phyloP scores from a whole-genome alignment of 2,113 vertebrate species.

The Zapus hudsonius region DNA sequence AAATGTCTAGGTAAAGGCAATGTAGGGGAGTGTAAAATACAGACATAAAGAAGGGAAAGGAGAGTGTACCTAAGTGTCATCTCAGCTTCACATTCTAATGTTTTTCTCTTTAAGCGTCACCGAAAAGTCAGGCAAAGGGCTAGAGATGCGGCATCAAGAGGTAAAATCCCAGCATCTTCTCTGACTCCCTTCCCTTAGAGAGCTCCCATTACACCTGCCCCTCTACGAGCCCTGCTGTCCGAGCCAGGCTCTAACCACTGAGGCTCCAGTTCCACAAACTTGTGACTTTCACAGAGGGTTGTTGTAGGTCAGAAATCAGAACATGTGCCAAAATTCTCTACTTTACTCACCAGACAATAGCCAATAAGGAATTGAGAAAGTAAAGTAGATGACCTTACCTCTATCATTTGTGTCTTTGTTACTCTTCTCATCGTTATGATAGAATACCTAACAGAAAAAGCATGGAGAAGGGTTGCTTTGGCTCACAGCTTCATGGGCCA shows the following conservation, averaged over 20 bases:
- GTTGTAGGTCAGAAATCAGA: neutral
- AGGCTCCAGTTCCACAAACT: neutral
- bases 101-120: slow-evolving; percentile 67
- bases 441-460: neutral
- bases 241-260: neutral
- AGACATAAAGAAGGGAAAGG: neutral
- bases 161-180: slow-evolving; percentile 36
- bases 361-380: neutral
- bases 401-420: neutral
- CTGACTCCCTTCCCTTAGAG: neutral
- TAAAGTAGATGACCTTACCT: neutral
- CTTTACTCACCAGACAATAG: neutral
- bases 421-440: neutral
- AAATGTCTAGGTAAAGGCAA: neutral
- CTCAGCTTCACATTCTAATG: slow-evolving; percentile 1
- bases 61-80: neutral
- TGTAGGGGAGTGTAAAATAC: neutral
- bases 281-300: neutral
- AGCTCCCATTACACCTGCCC: neutral
- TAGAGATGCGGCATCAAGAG: slow-evolving; percentile 49
- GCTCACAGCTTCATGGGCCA: neutral
- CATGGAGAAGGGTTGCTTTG: neutral
- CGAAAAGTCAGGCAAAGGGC: slow-evolving; percentile 42
- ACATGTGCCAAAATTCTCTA: neutral
- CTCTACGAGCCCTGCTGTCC: neutral